phyloP scores from a whole-genome alignment of 2,888 invertebrate species.

The Drosophila koepferae region DNA sequence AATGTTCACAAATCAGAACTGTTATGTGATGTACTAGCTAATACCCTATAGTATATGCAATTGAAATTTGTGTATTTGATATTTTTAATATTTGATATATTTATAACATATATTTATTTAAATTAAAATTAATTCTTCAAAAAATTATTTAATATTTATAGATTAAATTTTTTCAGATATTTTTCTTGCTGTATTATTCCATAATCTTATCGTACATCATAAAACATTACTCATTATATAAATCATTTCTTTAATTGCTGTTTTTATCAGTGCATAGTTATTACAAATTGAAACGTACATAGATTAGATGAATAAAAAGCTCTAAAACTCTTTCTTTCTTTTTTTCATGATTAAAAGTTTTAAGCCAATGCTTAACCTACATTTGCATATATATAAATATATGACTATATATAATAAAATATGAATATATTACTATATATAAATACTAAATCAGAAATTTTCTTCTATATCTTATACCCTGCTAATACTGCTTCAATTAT shows the following conservation, averaged over 20 bases:
- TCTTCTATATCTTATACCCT: background rate
- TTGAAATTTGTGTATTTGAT: background rate
- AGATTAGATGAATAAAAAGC: background rate
- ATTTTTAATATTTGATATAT: background rate
- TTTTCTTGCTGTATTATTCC: background rate
- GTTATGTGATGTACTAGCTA: background rate
- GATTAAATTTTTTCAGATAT: background rate
- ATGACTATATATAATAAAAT: background rate
- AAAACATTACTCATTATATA: background rate
- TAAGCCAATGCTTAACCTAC: background rate
- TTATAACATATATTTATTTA: background rate
- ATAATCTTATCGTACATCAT: background rate
- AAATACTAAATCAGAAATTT: background rate
- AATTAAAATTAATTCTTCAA: background rate
- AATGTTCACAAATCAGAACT: background rate
- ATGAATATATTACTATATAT: no score
- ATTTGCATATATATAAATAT: background rate
- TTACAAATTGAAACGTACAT: background rate
- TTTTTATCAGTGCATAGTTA: background rate
- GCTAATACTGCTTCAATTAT: background rate
- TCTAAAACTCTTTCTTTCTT: background rate
- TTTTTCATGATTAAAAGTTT: background rate
- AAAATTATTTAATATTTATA: background rate
- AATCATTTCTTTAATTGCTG: background rate
- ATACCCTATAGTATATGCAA: slow-evolving; percentile 1